A percentile compares a stretch with the other conserved stretches of the same genome.
Conservation (phyloP, 2,797 vertebrate species). For the Eidolon dupreanum region DNA sequence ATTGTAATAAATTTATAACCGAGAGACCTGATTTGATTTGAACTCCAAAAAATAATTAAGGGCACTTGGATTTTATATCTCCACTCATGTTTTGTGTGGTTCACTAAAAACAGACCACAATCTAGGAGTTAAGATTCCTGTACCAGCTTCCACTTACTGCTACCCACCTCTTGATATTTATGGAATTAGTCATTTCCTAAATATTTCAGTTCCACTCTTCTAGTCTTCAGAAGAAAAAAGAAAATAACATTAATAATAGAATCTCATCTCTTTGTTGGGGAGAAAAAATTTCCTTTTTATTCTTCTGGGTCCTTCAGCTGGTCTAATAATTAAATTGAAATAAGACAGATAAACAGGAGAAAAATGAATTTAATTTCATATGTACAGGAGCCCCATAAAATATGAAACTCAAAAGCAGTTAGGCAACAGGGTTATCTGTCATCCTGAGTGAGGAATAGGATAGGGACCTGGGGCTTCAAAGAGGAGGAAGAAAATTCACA, state of each 20-base stretch:
- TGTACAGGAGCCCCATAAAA: background rate
- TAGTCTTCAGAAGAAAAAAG: background rate
- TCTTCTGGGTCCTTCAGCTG: background rate
- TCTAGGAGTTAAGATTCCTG: background rate
- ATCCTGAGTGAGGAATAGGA: background rate
- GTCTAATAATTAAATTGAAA: background rate
- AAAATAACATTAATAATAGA: background rate
- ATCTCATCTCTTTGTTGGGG: background rate
- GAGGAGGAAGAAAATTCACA: background rate
- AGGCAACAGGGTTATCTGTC: background rate
- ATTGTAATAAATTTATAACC: background rate
- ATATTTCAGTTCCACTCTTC: background rate
- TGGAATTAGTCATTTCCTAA: constrained; percentile 16
- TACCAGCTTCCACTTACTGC: background rate
- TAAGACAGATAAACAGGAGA: background rate
- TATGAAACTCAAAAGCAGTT: background rate
- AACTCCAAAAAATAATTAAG: background rate
- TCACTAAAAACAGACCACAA: background rate
- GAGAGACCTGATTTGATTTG: background rate
- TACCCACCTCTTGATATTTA: background rate
- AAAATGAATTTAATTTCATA: background rate
- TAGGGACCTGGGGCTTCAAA: background rate
- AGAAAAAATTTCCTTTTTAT: background rate
- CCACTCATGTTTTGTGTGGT: background rate
- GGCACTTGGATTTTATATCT: background rate